Evolutionary conservation across 2,797 vertebrate species (phyloP).

Genomic region (Oceanodroma leucorhoa): DNA sequence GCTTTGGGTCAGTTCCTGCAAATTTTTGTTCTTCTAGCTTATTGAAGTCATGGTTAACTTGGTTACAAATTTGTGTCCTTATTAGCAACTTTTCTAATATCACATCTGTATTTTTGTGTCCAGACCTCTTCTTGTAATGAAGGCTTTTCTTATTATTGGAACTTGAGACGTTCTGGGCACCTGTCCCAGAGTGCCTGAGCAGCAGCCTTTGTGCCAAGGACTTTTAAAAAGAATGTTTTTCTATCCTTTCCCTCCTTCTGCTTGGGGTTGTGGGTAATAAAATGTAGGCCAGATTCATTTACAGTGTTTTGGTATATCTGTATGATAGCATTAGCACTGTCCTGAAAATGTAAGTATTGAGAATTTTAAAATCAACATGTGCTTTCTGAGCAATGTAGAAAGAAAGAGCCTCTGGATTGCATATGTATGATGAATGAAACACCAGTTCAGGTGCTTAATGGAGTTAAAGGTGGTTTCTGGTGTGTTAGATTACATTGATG

Average conservation of each 20-base stretch:
- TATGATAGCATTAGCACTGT: neutral
- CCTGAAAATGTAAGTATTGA: neutral
- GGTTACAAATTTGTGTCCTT: neutral
- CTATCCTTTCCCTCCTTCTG: slow-evolving; percentile 12
- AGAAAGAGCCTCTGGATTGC: neutral
- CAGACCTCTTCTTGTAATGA: neutral
- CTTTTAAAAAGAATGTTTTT: slow-evolving; percentile 56
- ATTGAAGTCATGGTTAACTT: neutral
- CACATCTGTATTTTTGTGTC: slow-evolving; percentile 26
- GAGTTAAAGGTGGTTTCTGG: neutral
- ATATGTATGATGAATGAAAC: neutral
- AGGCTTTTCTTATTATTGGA: slow-evolving; percentile 48
- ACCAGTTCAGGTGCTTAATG: neutral
- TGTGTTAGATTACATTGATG: neutral
- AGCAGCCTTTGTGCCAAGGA: slow-evolving; percentile 52
- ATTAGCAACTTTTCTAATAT: slow-evolving; percentile 31
- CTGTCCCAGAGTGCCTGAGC: slow-evolving; percentile 58
- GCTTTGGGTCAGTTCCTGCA: neutral
- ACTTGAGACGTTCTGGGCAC: slow-evolving; percentile 54
- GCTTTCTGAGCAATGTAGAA: neutral
- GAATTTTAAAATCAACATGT: neutral
- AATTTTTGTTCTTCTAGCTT: neutral
- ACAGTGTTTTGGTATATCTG: neutral
- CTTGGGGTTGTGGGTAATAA: slow-evolving; percentile 10
- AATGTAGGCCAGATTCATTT: slow-evolving; percentile 6